Conservation (phyloP, 1,140 invertebrate species). For the Chymomyza costata region DNA sequence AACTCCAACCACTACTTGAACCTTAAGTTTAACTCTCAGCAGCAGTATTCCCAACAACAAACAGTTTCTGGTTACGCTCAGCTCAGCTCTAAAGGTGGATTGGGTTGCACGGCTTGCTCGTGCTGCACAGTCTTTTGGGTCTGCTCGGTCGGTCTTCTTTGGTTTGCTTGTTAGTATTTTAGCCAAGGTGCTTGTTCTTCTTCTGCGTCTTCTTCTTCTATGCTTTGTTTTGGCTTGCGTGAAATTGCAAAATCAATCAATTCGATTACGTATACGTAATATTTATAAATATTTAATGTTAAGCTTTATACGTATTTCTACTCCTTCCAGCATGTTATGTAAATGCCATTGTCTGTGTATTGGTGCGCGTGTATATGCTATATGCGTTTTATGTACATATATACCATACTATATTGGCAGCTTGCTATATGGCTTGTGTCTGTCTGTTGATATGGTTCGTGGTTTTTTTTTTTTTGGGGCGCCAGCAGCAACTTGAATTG, state of each 20-base stretch:
- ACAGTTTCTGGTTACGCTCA: no score
- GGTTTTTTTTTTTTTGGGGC: no score
- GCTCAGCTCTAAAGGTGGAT: neutral
- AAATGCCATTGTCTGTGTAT: conserved; percentile 15
- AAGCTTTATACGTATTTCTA: conserved; percentile 45
- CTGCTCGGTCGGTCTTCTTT: neutral
- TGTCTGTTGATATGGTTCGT: no score
- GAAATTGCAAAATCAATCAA: conserved; percentile 68
- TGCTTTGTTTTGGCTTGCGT: conserved; percentile 52
- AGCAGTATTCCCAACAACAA: no score
- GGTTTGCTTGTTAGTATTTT: no score
- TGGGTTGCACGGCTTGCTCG: neutral
- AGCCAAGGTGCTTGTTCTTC: conserved; percentile 2
- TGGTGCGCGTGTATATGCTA: no score
- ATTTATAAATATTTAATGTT: conserved; percentile 65
- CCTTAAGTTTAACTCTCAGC: no score
- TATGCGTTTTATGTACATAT: no score
- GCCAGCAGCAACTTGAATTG: no score
- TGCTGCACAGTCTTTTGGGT: conserved; percentile 7
- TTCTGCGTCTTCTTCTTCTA: conserved; percentile 3
- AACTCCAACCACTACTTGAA: no score
- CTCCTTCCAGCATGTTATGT: conserved; percentile 29
- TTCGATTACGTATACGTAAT: conserved; percentile 68
- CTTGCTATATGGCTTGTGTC: no score
- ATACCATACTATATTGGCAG: neutral